Evolutionary conservation across 2,888 invertebrate genomes (phyloP).

Genomic region (Eupithecia insigniata): DNA sequence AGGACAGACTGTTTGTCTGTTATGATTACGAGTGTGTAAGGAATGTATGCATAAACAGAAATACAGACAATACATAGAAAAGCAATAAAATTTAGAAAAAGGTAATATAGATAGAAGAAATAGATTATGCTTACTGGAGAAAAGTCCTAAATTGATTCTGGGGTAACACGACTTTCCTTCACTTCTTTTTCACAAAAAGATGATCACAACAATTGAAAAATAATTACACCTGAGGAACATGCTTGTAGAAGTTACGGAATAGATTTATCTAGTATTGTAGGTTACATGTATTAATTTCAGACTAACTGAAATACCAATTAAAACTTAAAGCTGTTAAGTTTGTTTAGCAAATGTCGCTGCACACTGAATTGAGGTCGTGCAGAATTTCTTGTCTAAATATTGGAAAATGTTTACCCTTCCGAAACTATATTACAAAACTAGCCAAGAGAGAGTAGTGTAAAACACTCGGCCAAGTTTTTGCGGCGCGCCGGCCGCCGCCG

Average conservation of each 20-base stretch:
- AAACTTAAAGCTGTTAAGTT: not conserved
- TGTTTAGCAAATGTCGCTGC: not conserved
- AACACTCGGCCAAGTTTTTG: constrained; percentile 40
- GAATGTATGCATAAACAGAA: not conserved
- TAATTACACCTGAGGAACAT: no score
- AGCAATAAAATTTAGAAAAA: no score
- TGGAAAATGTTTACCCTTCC: constrained; percentile 4
- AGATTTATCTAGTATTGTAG: not conserved
- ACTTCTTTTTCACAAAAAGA: no score
- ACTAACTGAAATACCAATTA: not conserved
- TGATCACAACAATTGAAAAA: no score
- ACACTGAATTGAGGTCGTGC: not conserved
- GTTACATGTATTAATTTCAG: not conserved
- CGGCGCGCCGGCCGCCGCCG: constrained; percentile 38
- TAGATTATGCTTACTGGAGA: no score
- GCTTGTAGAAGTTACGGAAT: no score
- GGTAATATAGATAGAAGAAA: no score
- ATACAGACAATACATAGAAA: no score
- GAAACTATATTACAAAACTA: constrained; percentile 27
- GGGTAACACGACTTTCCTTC: no score
- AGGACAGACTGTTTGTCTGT: not conserved
- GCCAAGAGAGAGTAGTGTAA: constrained; percentile 10
- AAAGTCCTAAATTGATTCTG: no score
- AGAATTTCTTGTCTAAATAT: constrained; percentile 7
- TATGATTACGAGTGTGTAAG: not conserved